These are phyloP conservation scores for Leucania comma DNA, from an alignment of 2,888 invertebrate species.

Conservation along the genomic window DNA sequence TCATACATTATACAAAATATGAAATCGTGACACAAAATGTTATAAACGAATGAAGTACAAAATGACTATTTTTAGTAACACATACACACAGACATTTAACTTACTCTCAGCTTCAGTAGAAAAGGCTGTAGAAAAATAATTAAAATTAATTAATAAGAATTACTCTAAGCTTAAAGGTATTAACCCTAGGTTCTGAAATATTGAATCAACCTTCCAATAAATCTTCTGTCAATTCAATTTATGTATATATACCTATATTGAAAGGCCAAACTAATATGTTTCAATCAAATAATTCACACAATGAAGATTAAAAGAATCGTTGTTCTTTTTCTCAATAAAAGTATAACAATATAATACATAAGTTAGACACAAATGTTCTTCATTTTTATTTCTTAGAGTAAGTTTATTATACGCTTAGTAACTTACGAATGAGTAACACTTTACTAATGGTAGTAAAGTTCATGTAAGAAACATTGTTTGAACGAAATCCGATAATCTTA, in stretches of 20 bases:
- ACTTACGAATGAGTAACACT: background rate
- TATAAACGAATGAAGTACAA: slow-evolving; percentile 32
- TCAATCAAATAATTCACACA: too few relatives aligned
- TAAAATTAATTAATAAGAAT: background rate
- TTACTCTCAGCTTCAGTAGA: slow-evolving; percentile 41
- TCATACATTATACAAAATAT: background rate
- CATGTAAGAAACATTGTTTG: slow-evolving; percentile 22
- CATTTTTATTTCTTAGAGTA: slow-evolving; percentile 12
- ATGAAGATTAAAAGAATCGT: too few relatives aligned
- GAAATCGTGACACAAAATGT: slow-evolving; percentile 9
- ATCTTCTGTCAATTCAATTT: too few relatives aligned
- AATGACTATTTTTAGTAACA: slow-evolving; percentile 43
- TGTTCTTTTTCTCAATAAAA: too few relatives aligned
- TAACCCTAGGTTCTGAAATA: background rate
- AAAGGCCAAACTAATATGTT: too few relatives aligned
- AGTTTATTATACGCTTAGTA: slow-evolving; percentile 16
- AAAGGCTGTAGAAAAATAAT: slow-evolving; percentile 42
- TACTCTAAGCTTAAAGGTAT: background rate
- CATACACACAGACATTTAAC: slow-evolving; percentile 35
- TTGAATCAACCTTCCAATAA: background rate
- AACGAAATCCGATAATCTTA: slow-evolving; percentile 39
- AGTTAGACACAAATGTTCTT: background rate
- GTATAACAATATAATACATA: too few relatives aligned
- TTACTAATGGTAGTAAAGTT: slow-evolving; percentile 6
- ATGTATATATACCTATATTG: too few relatives aligned